phyloP scores from a whole-genome alignment of 1,140 invertebrate species.

The Pseudomyrmex gracilis region DNA sequence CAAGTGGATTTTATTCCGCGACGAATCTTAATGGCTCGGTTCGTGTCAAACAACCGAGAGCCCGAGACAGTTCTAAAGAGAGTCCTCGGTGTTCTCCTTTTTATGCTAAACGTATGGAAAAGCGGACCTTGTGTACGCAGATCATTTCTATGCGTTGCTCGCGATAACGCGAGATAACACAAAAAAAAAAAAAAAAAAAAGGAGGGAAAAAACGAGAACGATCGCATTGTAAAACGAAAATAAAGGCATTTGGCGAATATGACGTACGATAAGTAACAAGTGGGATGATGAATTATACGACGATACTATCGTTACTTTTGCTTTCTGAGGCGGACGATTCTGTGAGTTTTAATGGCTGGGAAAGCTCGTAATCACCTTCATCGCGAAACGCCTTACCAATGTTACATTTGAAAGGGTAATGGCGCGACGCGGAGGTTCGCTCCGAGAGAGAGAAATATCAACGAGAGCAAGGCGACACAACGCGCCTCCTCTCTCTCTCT shows the following conservation, averaged over 20 bases:
- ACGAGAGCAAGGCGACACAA: conserved; percentile 31
- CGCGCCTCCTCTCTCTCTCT: background rate
- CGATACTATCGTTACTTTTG: conserved; percentile 57
- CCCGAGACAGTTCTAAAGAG: background rate
- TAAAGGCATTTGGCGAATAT: conserved; percentile 42
- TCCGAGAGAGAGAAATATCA: conserved; percentile 49
- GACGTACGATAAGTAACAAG: conserved; percentile 44
- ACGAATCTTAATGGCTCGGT: background rate
- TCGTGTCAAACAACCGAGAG: conserved; percentile 9
- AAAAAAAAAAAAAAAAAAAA: background rate
- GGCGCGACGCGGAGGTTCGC: conserved; percentile 36
- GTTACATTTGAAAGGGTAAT: conserved; percentile 61
- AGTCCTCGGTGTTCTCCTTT: background rate
- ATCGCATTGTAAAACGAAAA: conserved; percentile 39
- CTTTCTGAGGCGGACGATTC: conserved; percentile 51
- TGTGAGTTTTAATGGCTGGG: conserved; percentile 52
- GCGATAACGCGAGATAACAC: background rate
- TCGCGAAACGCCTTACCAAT: conserved; percentile 62
- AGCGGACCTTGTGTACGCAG: background rate
- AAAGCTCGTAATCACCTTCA: conserved; percentile 57
- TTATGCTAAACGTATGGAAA: background rate
- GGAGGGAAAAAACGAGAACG: background rate
- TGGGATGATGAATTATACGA: conserved; percentile 53
- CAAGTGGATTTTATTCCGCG: conserved; percentile 2
- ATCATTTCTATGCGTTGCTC: background rate